Evolutionary conservation across 2,113 vertebrate genomes (phyloP), one percentile per base, ranked within the genome.

Genomic region (Dipodomys ordii): DNA sequence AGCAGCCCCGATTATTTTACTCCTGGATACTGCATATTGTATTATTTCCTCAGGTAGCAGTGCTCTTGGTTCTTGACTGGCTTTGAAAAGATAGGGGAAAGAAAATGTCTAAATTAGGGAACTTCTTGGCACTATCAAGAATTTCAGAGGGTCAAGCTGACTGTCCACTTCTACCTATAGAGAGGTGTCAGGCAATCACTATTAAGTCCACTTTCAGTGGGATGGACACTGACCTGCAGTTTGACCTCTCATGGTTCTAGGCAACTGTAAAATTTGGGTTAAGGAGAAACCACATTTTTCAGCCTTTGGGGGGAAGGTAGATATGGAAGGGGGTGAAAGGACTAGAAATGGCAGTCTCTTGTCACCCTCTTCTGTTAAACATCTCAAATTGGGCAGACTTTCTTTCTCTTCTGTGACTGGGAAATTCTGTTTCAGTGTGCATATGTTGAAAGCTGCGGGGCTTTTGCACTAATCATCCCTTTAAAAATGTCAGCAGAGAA

Each of bases 391-490:
- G 44, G 64, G 57, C 49, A 32, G 64, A 25, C n/a, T 83, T 87
- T 68, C 25, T 76, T 68, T 74, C 32, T 22, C 90, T n/a, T 92
- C 74, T 88, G 44, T 4, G 28, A 71, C 72, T 92, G 78, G 74
- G 76, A 93, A 77, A 88, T 64, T 73, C 39, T 32, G 79, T 46
- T 79, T 88, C 84, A 84, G 5, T 18, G 28, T 72, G 79, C 12
- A 20, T 18, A 39, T 64, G 62, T 88, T 92, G 91, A 85, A 94
- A 72, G 87, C 44, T 20, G 44, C 69, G 83, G 69, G 80, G 78
- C 71, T 96, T 96, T 81, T 93, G 91, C 96, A 95, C 96, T 96
- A 96, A 93, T 92, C 96, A 97, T 35, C 57, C 82, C 89, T 88
- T 97, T 95, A 81, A 97, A 94, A 95, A 92, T 93, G 96, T 84